Conservation (phyloP, 2,888 invertebrate genomes). For the Ommatoiulus sabulosus region DNA sequence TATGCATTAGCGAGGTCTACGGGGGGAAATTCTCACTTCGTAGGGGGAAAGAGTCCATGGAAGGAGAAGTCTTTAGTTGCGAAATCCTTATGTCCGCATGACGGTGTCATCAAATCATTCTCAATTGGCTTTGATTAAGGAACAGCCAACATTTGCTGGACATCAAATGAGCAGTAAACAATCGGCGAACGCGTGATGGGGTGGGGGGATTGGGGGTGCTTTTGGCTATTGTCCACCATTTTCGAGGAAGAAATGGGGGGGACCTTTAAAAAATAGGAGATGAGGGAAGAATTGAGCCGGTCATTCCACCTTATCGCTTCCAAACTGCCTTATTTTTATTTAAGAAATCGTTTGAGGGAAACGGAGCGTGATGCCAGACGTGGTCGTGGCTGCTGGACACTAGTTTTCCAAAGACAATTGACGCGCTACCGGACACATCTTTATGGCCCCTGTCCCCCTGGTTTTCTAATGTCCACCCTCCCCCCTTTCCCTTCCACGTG, state of each 20-base stretch:
- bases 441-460: slow-evolving; percentile 34
- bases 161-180: slow-evolving; percentile 33
- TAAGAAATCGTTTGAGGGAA: slow-evolving; percentile 55
- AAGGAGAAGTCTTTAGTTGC: neutral
- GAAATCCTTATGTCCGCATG: neutral
- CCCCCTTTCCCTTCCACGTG: neutral
- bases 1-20: neutral
- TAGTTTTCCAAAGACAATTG: slow-evolving; percentile 39
- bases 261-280: slow-evolving; percentile 14
- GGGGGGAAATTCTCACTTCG: neutral
- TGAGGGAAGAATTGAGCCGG: slow-evolving; percentile 30
- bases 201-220: neutral
- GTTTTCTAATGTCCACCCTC: slow-evolving; percentile 41
- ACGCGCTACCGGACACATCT: slow-evolving; percentile 35
- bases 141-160: slow-evolving; percentile 48
- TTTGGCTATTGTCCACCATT: neutral
- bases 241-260: neutral
- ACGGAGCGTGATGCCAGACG: slow-evolving; percentile 51
- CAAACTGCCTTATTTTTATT: slow-evolving; percentile 56
- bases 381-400: neutral
- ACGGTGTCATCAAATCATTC: slow-evolving; percentile 37
- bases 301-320: slow-evolving; percentile 54
- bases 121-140: slow-evolving; percentile 53
- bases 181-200: neutral
- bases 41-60: neutral